Evolutionary conservation across 92 coral and sea anemone species (phyloP).

Genomic region (Porites evermanni): DNA sequence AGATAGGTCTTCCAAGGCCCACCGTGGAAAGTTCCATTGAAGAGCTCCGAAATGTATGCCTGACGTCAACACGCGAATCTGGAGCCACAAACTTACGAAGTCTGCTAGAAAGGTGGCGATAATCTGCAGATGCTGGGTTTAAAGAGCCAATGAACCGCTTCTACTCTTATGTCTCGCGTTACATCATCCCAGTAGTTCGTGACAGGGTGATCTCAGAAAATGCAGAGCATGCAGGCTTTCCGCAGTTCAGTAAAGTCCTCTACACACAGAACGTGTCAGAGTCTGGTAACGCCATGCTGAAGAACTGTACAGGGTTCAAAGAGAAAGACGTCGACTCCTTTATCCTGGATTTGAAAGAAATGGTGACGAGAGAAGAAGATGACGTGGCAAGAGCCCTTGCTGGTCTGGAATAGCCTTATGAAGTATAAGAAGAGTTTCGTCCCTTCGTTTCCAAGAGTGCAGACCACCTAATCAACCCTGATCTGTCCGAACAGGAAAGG

Average conservation of each 20-base stretch:
- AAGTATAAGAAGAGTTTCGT: constrained; percentile 27
- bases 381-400: constrained; percentile 26
- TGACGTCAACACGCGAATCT: constrained; percentile 46
- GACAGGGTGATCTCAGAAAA: constrained; percentile 36
- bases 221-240: constrained; percentile 47
- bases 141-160: constrained; percentile 53
- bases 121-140: constrained; percentile 39
- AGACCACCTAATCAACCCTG: constrained; percentile 9
- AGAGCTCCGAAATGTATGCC: constrained; percentile 4
- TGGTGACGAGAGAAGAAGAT: constrained; percentile 25
- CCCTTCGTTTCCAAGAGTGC: constrained; percentile 29
- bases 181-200: constrained; percentile 35
- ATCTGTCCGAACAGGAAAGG: constrained; percentile 26
- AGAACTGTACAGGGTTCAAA: constrained; percentile 24
- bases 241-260: constrained; percentile 24
- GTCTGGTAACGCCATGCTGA: constrained; percentile 34
- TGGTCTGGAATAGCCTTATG: constrained; percentile 15
- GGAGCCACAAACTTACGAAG: constrained; percentile 29
- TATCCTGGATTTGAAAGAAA: constrained; percentile 32
- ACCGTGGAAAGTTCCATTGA: constrained; percentile 37
- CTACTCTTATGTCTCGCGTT: constrained; percentile 27
- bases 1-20: constrained; percentile 27
- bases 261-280: constrained; percentile 44
- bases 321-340: constrained; percentile 14
- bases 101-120: constrained; percentile 17